Evolutionary conservation across 2,888 invertebrate species (phyloP), one percentile per base, ranked within the genome.

Genomic region (Tipula unca): DNA sequence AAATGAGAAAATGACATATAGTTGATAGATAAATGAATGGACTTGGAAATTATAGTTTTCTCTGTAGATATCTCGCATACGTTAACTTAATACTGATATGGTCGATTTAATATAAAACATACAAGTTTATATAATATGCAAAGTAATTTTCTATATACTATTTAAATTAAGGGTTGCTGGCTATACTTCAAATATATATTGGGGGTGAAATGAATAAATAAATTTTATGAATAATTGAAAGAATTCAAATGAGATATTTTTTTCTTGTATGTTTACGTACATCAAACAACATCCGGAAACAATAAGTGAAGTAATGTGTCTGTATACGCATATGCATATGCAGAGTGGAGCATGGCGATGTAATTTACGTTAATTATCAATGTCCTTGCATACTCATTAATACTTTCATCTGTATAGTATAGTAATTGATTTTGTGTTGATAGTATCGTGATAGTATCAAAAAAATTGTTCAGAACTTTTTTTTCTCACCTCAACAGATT

Each of bases 21-120:
- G 69, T 69, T 69, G 69, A 69, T 69, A 69, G 69, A 69, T 69
- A 69, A 69, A 69, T 69, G 69, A 25, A 69, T 69, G 69, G 69
- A 69, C 69, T 69, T 69, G 69, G 69, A 69, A 69, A 69, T 69
- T 69, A 69, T 69, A 69, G 69, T 48, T 48, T 48, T 48, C 13
- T 17, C 25, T 69, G 25, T 69, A 25, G 20, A 69, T 32, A 2
- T 3, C 25, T 69, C 20, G 25, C 25, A 69, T 20, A 69, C 25
- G 20, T 69, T 10, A 69, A 25, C 69, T 25, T 13, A 69, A 3
- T 48, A 69, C 48, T n/a, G 48, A 54, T 69, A 69, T 69, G 69
- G 69, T 69, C 69, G 69, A 69, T 69, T 69, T 69, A 69, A 69
- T 25, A 25, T 25, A 25, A n/a, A 54, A 54, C 0, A 54, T 0